Conservation (phyloP, 2,113 vertebrate genomes). For the Silurus glanis region DNA sequence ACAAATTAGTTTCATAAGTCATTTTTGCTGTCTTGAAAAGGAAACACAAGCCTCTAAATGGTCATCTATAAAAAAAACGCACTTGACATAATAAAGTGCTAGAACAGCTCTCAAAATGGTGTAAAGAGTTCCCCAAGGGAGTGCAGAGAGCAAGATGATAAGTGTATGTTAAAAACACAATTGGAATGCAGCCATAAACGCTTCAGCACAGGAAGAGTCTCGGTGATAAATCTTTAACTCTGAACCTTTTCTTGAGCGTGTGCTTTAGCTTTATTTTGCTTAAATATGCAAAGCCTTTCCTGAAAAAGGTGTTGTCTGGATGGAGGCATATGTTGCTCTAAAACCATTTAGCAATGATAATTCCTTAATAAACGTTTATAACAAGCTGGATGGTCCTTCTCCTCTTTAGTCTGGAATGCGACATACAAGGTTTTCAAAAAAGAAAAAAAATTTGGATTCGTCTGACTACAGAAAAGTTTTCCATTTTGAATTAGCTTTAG, state of each 20-base stretch:
- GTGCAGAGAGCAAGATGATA: not conserved
- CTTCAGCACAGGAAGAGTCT: slow-evolving; percentile 8
- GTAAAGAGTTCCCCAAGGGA: not conserved
- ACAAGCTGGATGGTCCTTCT: no score
- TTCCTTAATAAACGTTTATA: no score
- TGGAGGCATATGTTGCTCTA: no score
- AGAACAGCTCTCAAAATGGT: slow-evolving; percentile 5
- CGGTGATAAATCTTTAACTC: slow-evolving; percentile 10
- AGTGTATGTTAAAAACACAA: not conserved
- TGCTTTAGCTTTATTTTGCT: no score
- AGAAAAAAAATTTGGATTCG: no score
- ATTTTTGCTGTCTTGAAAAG: not conserved
- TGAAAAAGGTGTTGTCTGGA: no score
- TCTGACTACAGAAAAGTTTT: no score
- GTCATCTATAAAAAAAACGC: not conserved
- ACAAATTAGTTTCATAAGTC: not conserved
- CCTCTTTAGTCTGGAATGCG: no score
- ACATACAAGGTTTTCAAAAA: no score
- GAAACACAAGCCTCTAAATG: not conserved
- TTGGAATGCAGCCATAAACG: not conserved
- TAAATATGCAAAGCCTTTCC: no score
- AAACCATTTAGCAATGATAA: no score
- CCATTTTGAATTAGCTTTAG: no score
- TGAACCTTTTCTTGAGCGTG: not conserved
- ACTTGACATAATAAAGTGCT: slow-evolving; percentile 17